These are phyloP conservation scores for Drosophila parabipectinata DNA, from an alignment of 1,140 invertebrate genomes.

Conservation along the genomic window DNA sequence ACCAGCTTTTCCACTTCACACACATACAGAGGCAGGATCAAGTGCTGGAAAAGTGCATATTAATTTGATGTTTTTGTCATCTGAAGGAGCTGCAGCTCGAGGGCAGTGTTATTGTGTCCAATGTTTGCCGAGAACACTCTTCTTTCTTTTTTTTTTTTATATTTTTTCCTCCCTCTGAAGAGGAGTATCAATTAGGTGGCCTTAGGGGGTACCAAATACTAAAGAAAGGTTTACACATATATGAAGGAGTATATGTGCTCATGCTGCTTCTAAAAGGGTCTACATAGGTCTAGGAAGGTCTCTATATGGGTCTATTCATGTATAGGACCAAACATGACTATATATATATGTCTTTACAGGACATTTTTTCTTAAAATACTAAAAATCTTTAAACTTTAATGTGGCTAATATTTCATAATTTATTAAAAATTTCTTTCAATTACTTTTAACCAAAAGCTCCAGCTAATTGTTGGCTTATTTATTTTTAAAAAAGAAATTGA, in stretches of 20 bases:
- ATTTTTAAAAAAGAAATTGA: constrained; percentile 49
- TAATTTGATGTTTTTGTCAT: constrained; percentile 68
- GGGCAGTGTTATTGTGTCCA: constrained; percentile 24
- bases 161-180: not conserved
- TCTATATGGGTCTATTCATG: no score
- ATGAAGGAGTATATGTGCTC: not conserved
- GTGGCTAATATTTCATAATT: constrained; percentile 33
- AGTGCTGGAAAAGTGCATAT: constrained; percentile 61
- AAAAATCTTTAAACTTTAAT: not conserved
- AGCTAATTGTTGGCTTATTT: constrained; percentile 75
- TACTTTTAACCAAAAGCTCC: constrained; percentile 13
- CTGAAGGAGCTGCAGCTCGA: constrained; percentile 38
- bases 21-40: constrained; percentile 14
- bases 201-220: no score
- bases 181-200: not conserved
- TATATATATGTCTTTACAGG: no score
- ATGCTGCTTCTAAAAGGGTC: no score
- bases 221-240: no score
- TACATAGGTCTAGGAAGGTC: no score
- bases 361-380: no score
- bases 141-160: no score
- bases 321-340: no score
- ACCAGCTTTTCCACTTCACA: constrained; percentile 20
- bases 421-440: constrained; percentile 33
- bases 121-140: not conserved